phyloP scores from a whole-genome alignment of 2,113 vertebrate species.

The Mesoclemmys tuberculata region DNA sequence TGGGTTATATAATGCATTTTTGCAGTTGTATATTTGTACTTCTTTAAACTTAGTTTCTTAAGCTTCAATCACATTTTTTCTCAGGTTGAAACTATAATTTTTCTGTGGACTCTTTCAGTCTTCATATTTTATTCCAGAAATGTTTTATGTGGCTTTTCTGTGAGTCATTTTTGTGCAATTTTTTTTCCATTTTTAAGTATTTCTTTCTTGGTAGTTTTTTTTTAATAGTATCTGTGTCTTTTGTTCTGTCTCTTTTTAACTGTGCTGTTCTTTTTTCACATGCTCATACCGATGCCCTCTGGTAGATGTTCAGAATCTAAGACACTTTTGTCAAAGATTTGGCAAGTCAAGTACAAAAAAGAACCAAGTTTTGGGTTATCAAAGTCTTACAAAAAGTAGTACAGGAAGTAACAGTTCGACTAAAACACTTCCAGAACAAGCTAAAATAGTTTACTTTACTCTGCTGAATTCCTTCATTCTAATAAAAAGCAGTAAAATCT shows the following conservation, averaged over 20 bases:
- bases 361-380: conserved; percentile 20
- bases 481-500: background rate
- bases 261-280: conserved; percentile 32
- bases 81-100: background rate
- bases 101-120: background rate
- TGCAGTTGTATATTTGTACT: background rate
- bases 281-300: conserved; percentile 27
- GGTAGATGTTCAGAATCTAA: conserved; percentile 32
- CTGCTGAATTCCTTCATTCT: background rate
- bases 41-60: background rate
- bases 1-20: background rate
- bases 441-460: background rate
- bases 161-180: conserved; percentile 10
- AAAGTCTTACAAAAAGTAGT: conserved; percentile 32
- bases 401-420: background rate
- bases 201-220: background rate
- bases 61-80: background rate
- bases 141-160: background rate
- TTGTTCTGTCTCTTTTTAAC: conserved; percentile 36
- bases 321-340: background rate
- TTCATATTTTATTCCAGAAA: background rate
- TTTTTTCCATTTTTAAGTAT: background rate
- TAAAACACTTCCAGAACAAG: background rate
- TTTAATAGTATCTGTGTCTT: background rate
- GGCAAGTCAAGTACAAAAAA: conserved; percentile 57